phyloP scores from a whole-genome alignment of 2,113 vertebrate genomes.

The Phaethornis superciliosus region DNA sequence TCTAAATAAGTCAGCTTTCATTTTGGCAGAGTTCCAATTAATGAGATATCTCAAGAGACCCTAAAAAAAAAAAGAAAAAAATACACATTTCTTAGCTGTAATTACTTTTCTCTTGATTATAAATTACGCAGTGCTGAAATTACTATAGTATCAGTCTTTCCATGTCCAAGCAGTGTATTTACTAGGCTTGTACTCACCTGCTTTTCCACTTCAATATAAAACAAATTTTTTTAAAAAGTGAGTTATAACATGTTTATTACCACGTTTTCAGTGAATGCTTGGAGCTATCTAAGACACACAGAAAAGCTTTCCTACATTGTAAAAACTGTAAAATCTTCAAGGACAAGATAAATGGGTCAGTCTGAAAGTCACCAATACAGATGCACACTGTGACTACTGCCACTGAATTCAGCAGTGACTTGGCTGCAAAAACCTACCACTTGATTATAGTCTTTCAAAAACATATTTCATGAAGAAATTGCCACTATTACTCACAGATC shows the following conservation, averaged over 20 bases:
- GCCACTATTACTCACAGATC: too few relatives aligned
- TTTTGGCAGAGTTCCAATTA: not conserved
- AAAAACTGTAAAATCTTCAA: not conserved
- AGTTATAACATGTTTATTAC: not conserved
- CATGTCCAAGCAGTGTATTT: not conserved
- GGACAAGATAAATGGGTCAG: accelerated
- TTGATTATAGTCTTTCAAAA: too few relatives aligned
- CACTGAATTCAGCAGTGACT: too few relatives aligned
- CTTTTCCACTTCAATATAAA: not conserved
- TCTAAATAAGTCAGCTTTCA: not conserved
- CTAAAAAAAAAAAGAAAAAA: not conserved
- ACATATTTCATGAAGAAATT: too few relatives aligned
- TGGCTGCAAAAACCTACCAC: too few relatives aligned
- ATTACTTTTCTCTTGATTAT: not conserved
- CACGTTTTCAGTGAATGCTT: not conserved
- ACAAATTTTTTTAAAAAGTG: not conserved
- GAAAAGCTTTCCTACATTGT: not conserved
- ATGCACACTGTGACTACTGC: too few relatives aligned
- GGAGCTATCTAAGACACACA: not conserved
- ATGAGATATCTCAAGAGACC: not conserved
- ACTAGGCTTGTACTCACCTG: not conserved
- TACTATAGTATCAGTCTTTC: not conserved
- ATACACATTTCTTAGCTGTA: not conserved
- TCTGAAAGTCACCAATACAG: not conserved
- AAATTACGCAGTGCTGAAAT: not conserved